Evolutionary conservation across 2,797 vertebrate species (phyloP), one percentile per base, ranked within the genome.

Genomic region (Melanotaenia parkinsoni): DNA sequence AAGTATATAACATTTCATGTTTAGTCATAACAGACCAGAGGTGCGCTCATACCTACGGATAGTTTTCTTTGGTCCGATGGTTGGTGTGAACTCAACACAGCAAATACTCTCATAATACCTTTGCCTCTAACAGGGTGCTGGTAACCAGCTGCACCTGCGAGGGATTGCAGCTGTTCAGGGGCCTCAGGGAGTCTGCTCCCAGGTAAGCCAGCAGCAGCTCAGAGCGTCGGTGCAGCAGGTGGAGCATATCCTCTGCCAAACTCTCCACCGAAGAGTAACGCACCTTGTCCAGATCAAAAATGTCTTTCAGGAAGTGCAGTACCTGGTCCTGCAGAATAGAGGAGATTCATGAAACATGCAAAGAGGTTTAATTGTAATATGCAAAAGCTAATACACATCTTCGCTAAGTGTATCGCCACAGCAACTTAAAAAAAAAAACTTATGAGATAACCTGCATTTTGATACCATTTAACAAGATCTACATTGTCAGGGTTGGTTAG

Each of bases 241-340:
- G 96, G 12, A 96, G 91, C 40, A 98, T 95, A 79, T 99, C 98
- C 80, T 98, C 97, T 0, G 96, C 93, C 83, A 99, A 87, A 33
- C 86, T 94, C 73, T 99, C 97, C 86, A 96, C 92, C 0, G 85
- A 95, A 0, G 91, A 94, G 90, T 98, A 99, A 0, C 97, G 94
- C 38, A 98, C 98, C 85, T 98, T 99, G 61, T 99, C 98, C 82
- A 97, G 95, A 81, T 99, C 97, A 66, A 99, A 99, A 74, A 99
- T 96, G 91, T 99, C 97, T 88, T 96, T 99, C 61, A 99, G 94
- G 89, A 99, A 99, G 91, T 94, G 93, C 80, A 98, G 90, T 86
- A 99, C 96, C 91, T 99, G 97, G 83, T 98, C 96, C 98, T 99
- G 72, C 7, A 43, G 47, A 32, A 38, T 0, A n/a, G 22, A 40